Evolutionary conservation across 2,797 vertebrate species (phyloP), one percentile per base, ranked within the genome.

Genomic region (Merluccius polli): DNA sequence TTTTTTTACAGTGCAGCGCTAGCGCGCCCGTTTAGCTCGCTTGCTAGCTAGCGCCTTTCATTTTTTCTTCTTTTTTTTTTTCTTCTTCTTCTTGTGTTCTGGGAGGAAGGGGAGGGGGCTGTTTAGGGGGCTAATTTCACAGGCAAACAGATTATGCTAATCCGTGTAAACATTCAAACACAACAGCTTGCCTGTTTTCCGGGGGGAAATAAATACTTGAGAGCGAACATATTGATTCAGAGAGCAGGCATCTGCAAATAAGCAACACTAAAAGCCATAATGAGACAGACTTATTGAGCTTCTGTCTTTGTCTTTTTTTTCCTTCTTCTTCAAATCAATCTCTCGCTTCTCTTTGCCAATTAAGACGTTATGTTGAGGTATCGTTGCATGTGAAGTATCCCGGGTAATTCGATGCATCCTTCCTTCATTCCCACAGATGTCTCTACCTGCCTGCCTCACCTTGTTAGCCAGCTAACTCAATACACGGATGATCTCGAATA

Each of bases 131-230:
- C 91, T 94, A 94, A 94, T 94, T 95, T 94, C 91, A 92, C 92
- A 93, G 92, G 89, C 93, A 94, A 94, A 94, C 93, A 94, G 93
- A 94, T 95, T 94, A 94, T 94, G 93, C 87, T 93, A 95, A 95
- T 94, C 92, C 92, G 13, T 93, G 93, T 95, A 94, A 94, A 94
- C 93, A 94, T 91, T 92, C 90, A 93, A 94, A 93, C 92, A 92
- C 89, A 92, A 93, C 93, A 93, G 91, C 91, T 91, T 92, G 92
- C 87, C 87, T 86, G 89, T 91, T 90, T 91, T 92, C 90, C 90
- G 80, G 77, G 71, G 92, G 93, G 92, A 94, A 92, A 94, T 95
- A 92, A 93, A 91, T 85, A 91, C 91, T 92, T 83, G 87, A 92
- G 89, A 87, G 89, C 33, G 85, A 92, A 90, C 89, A 90, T 93